Evolutionary conservation across 2,113 vertebrate species (phyloP).

Genomic region (Dendrocopos noguchii): DNA sequence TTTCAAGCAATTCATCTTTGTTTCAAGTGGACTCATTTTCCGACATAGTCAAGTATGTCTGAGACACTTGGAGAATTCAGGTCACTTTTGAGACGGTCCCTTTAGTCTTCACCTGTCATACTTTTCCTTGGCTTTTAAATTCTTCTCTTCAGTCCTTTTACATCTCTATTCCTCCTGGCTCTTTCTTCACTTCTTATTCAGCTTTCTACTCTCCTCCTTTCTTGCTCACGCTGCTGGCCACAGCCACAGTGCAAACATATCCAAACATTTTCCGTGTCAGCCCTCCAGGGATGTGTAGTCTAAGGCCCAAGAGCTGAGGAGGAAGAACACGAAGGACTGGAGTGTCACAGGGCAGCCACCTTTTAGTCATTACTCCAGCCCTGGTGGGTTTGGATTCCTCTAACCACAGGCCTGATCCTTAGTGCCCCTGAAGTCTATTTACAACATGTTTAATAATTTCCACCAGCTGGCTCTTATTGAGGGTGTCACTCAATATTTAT

Average conservation of each 20-base stretch:
- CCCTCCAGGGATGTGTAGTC: background rate
- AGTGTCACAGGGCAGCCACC: background rate
- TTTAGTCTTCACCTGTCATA: background rate
- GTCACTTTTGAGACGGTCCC: slow-evolving; percentile 24
- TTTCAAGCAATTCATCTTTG: background rate
- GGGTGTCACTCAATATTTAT: slow-evolving; percentile 54
- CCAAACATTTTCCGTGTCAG: slow-evolving; percentile 1
- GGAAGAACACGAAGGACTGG: background rate
- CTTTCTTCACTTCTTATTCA: background rate
- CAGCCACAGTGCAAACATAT: background rate
- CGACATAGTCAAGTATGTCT: background rate
- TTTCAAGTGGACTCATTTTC: background rate
- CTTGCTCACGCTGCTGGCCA: background rate
- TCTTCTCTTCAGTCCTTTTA: slow-evolving; percentile 11
- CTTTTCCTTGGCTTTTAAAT: background rate
- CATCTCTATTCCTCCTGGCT: background rate
- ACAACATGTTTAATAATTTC: slow-evolving; percentile 48
- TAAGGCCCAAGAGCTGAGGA: background rate
- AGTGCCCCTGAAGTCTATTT: slow-evolving; percentile 38
- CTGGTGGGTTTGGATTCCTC: slow-evolving; percentile 42
- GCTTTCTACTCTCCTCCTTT: background rate
- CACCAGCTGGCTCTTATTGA: slow-evolving; percentile 46
- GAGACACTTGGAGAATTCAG: slow-evolving; percentile 1
- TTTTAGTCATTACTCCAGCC: slow-evolving; percentile 42
- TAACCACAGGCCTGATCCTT: slow-evolving; percentile 27